These are phyloP conservation scores for Diabrotica balteata DNA, from an alignment of 2,888 invertebrate species.

Conservation along the genomic window DNA sequence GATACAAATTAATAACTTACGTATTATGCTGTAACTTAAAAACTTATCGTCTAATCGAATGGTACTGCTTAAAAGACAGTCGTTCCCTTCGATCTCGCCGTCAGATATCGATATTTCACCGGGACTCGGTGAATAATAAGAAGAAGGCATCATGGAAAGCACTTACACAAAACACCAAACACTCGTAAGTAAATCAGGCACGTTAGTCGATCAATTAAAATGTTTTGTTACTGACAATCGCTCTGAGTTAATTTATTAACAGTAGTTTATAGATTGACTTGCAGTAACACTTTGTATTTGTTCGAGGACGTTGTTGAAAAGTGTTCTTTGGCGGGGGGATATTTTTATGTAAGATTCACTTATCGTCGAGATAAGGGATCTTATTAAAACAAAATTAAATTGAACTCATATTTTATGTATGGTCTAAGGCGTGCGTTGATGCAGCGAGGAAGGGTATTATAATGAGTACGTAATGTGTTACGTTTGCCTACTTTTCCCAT, in stretches of 20 bases:
- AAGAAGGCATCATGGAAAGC: constrained; percentile 37
- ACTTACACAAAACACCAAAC: constrained; percentile 12
- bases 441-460: too few relatives aligned
- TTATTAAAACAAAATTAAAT: constrained; percentile 11
- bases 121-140: constrained; percentile 53
- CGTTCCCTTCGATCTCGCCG: constrained; percentile 69
- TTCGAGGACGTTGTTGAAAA: constrained; percentile 9
- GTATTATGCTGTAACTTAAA: constrained; percentile 69
- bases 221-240: not conserved
- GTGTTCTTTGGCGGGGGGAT: constrained; percentile 10
- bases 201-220: not conserved
- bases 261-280: not conserved
- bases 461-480: too few relatives aligned
- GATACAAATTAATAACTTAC: constrained; percentile 59
- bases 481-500: too few relatives aligned
- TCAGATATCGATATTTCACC: constrained; percentile 53
- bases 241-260: too few relatives aligned
- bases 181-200: constrained; percentile 6
- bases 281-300: not conserved
- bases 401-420: too few relatives aligned
- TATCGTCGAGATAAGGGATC: constrained; percentile 30
- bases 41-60: constrained; percentile 69
- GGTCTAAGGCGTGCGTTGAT: too few relatives aligned
- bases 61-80: constrained; percentile 69
- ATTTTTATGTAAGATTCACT: constrained; percentile 32